Base-by-base conservation (phyloP, 2,888 invertebrate genomes). In the Dasysyrphus albostriatus region DNA sequence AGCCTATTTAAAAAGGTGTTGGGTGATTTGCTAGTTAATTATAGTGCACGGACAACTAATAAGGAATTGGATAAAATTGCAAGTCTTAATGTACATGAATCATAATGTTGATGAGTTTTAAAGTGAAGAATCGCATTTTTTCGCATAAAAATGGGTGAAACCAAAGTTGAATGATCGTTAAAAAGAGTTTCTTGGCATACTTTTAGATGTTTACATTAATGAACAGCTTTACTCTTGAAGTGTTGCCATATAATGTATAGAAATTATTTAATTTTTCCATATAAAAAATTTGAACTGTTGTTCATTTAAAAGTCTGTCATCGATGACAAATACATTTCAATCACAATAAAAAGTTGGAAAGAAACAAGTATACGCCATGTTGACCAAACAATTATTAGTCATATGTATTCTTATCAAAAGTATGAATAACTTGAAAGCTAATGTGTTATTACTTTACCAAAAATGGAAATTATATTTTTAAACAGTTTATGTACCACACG, bases 91-190 rank as follows among this genome's bases (percentile, higher is more conserved):
- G 29, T 44, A 19, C 37, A 76, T 82, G 72, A 77, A 82, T 74
- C 65, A 81, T 54, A 54, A 54, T 61, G 61, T 44, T 85, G 85
- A 85, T 82, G 85, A 74, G 85, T 85, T 85, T 85, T 85, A 82
- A 85, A 85, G 82, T 77, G 82, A 32, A 42, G 82, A 82, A 77
- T 85, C 61, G 85, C 82, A 82, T 84, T 84, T 84, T 67, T 59
- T 16, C 14, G 1, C 5, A 59, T 14, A 10, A 42, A 51, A 49
- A 49, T 16, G 19, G 14, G 14, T 39, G 61, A 24, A 61, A 61
- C 19, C 6, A 54, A 49, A 39, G 24, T 29, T 54, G 32, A 42
- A 29, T 14, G 24, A 69, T 39, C 29, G 39, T 54, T 37, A 39
- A 1, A n/a, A 9, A 10, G 16, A 54, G 39, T 39, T 54, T 54